phyloP scores from a whole-genome alignment of 1,140 invertebrate species.

The Drosophila orosa region DNA sequence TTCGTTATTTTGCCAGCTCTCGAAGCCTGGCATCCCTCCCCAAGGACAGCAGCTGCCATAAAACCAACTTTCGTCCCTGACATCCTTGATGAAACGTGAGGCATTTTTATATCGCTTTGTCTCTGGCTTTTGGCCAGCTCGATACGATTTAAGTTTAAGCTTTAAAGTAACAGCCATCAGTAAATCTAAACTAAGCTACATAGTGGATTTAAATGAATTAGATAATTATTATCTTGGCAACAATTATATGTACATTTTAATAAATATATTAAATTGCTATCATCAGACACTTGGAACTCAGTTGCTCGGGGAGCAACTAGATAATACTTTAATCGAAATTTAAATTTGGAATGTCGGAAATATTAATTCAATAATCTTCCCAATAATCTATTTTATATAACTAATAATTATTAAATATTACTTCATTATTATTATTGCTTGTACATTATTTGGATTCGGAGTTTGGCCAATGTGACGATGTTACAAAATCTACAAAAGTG shows the following conservation, averaged over 20 bases:
- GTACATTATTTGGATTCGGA: too few species aligned
- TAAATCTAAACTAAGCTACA: not conserved
- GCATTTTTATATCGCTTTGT: conserved; percentile 63
- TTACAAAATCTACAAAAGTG: too few species aligned
- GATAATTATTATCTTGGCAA: not conserved
- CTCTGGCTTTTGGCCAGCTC: conserved; percentile 14
- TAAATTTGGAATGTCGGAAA: too few species aligned
- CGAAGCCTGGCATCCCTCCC: conserved; percentile 41
- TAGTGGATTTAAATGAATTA: not conserved
- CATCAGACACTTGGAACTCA: not conserved
- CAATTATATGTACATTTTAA: not conserved
- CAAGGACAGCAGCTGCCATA: conserved; percentile 80
- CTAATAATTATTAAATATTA: too few species aligned
- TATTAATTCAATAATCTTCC: too few species aligned
- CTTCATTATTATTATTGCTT: too few species aligned
- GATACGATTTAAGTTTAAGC: conserved; percentile 2
- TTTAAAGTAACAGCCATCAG: conserved; percentile 18
- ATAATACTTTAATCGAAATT: not conserved
- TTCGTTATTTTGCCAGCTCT: conserved; percentile 39
- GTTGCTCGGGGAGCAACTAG: not conserved
- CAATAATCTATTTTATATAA: too few species aligned
- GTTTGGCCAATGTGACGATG: too few species aligned
- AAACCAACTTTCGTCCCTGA: conserved; percentile 64
- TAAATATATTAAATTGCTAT: too few species aligned
- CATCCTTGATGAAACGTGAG: conserved; percentile 72